Evolutionary conservation across 2,888 invertebrate genomes (phyloP).

Genomic region (Ormyrus rosae): DNA sequence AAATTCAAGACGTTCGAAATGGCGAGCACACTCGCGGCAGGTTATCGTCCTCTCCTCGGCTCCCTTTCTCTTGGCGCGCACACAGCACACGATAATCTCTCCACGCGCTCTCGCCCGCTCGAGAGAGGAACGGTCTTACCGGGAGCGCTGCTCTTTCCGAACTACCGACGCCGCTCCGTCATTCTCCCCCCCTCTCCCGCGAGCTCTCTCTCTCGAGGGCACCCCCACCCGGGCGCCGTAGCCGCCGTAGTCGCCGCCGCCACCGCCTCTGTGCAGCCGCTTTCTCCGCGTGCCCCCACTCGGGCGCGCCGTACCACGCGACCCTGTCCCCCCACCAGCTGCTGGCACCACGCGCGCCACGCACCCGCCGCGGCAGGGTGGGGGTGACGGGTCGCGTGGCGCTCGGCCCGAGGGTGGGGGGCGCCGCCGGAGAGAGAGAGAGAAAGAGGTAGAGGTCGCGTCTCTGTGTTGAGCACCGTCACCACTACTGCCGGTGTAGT

Average conservation of each 20-base stretch:
- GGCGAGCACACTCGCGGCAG: too few species aligned
- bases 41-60: too few species aligned
- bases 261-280: slow-evolving; percentile 26
- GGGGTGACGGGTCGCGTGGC: slow-evolving; percentile 55
- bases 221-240: slow-evolving; percentile 55
- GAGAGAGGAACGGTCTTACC: slow-evolving; percentile 61
- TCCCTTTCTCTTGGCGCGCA: not conserved
- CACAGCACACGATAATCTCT: not conserved
- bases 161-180: slow-evolving; percentile 68
- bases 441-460: not conserved
- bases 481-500: slow-evolving; percentile 10
- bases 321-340: slow-evolving; percentile 36
- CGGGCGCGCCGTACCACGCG: slow-evolving; percentile 25
- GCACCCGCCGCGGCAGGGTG: slow-evolving; percentile 52
- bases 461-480: not conserved
- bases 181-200: slow-evolving; percentile 64
- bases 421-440: slow-evolving; percentile 14
- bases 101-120: slow-evolving; percentile 14
- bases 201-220: slow-evolving; percentile 63
- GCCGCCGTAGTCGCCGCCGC: slow-evolving; percentile 50
- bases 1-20: too few species aligned
- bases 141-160: slow-evolving; percentile 70
- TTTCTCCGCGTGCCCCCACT: slow-evolving; percentile 14
- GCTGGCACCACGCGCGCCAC: slow-evolving; percentile 52
- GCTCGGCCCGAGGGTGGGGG: slow-evolving; percentile 38